These are phyloP conservation scores for Gallinago solitaria DNA, from an alignment of 2,797 vertebrate genomes.

Conservation along the genomic window DNA sequence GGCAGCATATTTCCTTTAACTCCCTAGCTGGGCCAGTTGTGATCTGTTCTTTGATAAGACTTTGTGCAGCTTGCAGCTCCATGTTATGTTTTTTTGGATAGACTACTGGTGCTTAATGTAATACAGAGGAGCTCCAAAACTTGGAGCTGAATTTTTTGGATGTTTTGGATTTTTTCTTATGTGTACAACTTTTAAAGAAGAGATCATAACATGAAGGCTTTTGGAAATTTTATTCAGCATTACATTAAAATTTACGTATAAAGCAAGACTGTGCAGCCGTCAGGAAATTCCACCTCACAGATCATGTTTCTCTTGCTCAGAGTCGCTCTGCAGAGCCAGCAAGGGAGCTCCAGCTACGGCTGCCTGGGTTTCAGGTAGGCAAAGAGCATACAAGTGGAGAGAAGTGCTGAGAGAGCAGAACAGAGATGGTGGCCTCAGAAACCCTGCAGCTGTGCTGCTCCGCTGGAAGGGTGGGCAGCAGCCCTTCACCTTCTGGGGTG, in stretches of 20 bases:
- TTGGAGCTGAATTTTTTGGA: not conserved
- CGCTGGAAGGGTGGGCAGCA: accelerated
- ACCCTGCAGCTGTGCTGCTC: not conserved
- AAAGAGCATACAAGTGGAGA: not conserved
- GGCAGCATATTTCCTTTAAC: not conserved
- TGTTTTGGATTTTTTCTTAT: not conserved
- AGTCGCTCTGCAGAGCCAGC: not conserved
- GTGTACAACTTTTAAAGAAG: not conserved
- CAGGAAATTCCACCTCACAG: not conserved
- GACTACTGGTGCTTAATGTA: not conserved
- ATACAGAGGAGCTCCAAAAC: not conserved
- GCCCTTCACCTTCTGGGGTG: no score
- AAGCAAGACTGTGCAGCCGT: not conserved
- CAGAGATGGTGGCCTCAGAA: not conserved
- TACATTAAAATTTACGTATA: not conserved
- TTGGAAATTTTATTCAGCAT: not conserved
- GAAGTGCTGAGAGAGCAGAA: not conserved
- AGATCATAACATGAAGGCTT: not conserved
- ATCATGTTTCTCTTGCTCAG: not conserved
- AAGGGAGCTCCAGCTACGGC: accelerated
- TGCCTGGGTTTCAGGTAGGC: not conserved
- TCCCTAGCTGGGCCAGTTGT: not conserved
- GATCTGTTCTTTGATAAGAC: not conserved
- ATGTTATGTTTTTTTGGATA: accelerated
- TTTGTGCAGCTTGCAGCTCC: not conserved